Conservation (phyloP, 2,888 invertebrate species). For the Pristionchus maxplancki region DNA sequence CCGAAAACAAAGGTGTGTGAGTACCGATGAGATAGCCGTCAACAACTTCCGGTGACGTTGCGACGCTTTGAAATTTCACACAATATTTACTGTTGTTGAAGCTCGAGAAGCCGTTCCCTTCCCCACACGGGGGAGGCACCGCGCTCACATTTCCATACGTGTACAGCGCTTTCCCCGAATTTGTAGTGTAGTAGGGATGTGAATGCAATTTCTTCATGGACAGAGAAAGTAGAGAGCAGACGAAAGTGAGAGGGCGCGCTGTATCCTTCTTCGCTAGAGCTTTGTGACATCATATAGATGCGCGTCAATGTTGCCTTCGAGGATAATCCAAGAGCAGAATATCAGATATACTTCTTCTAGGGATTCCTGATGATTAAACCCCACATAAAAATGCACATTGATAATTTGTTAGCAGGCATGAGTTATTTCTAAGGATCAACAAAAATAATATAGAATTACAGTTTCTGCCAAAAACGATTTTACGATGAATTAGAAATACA, state of each 20-base stretch:
- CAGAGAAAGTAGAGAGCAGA: background rate
- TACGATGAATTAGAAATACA: background rate
- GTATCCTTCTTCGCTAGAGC: background rate
- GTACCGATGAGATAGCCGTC: background rate
- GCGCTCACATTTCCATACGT: background rate
- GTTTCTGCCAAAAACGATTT: too few species aligned
- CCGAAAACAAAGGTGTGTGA: background rate
- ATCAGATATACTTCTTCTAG: background rate
- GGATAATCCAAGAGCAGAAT: background rate
- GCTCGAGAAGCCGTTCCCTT: background rate
- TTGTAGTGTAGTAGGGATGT: background rate
- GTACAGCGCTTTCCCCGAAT: background rate
- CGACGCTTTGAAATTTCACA: background rate
- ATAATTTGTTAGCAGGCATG: too few species aligned
- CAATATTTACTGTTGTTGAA: background rate
- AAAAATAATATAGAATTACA: too few species aligned
- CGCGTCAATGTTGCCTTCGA: background rate
- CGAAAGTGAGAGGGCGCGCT: background rate
- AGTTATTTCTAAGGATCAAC: too few species aligned
- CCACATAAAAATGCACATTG: too few species aligned
- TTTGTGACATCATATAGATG: background rate
- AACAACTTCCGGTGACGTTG: constrained; percentile 1
- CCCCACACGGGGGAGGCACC: background rate
- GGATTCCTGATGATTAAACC: background rate
- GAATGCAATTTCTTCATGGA: background rate